Conservation (phyloP, 1,140 invertebrate genomes). For the Galendromus occidentalis region DNA sequence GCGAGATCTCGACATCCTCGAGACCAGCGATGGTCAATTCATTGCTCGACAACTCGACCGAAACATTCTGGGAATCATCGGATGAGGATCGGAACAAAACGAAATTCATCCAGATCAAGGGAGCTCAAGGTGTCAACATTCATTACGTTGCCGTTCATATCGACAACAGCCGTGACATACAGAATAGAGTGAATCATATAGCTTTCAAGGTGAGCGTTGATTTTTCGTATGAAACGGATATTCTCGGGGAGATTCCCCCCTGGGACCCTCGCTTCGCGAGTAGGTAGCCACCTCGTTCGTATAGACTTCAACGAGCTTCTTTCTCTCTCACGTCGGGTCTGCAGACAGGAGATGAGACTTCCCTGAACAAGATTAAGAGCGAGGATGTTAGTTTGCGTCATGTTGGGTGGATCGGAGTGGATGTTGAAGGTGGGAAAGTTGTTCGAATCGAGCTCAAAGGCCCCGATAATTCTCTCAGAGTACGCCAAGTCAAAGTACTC, state of each 20-base stretch:
- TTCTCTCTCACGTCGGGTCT: neutral
- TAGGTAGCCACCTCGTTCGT: too few relatives aligned
- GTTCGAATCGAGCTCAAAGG: constrained; percentile 69
- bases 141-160: constrained; percentile 21
- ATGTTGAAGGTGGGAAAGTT: constrained; percentile 27
- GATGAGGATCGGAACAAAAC: constrained; percentile 82
- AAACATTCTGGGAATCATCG: constrained; percentile 98
- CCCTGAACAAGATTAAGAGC: neutral
- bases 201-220: constrained; percentile 15
- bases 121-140: constrained; percentile 10
- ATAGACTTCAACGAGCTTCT: neutral
- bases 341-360: neutral
- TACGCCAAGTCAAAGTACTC: constrained; percentile 51
- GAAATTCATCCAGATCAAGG: constrained; percentile 38
- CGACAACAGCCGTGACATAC: constrained; percentile 23
- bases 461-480: constrained; percentile 63
- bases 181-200: constrained; percentile 15
- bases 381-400: constrained; percentile 56
- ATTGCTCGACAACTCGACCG: constrained; percentile 76
- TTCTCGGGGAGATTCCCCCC: too few relatives aligned
- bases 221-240: too few relatives aligned
- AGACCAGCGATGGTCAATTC: constrained; percentile 77
- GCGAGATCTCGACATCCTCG: constrained; percentile 72
- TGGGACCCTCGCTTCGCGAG: too few relatives aligned
- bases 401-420: constrained; percentile 67